phyloP scores from a whole-genome alignment of 2,113 vertebrate species.

The Acanthisitta chloris region DNA sequence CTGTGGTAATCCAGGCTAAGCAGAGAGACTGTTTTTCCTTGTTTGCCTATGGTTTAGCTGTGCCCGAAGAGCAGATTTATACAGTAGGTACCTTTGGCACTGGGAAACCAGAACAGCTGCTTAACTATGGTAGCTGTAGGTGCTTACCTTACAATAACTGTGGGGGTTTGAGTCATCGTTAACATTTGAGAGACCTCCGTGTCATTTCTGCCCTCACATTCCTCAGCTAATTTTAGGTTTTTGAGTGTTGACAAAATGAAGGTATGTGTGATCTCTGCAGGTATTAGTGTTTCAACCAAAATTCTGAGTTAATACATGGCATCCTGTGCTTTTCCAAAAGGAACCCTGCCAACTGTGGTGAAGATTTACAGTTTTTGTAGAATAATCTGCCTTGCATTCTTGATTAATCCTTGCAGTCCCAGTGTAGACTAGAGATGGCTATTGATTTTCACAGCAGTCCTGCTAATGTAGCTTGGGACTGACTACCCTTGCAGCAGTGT shows the following conservation, averaged over 20 bases:
- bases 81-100: not conserved
- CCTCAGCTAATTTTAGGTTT: not conserved
- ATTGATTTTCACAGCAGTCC: not conserved
- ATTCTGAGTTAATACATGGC: not conserved
- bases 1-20: not conserved
- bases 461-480: not conserved
- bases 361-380: not conserved
- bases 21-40: not conserved
- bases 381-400: not conserved
- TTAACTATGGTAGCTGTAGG: not conserved
- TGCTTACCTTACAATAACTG: not conserved
- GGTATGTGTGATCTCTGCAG: not conserved
- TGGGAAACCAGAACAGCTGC: not conserved
- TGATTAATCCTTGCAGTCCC: not conserved
- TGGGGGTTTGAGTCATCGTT: not conserved
- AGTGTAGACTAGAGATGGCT: not conserved
- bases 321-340: not conserved
- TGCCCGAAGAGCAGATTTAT: not conserved
- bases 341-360: not conserved
- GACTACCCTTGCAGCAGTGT: not conserved
- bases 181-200: not conserved
- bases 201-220: not conserved
- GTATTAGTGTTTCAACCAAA: not conserved
- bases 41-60: not conserved
- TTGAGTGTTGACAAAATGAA: not conserved